phyloP scores from a whole-genome alignment of 2,797 vertebrate species.

The Sylvia borin region DNA sequence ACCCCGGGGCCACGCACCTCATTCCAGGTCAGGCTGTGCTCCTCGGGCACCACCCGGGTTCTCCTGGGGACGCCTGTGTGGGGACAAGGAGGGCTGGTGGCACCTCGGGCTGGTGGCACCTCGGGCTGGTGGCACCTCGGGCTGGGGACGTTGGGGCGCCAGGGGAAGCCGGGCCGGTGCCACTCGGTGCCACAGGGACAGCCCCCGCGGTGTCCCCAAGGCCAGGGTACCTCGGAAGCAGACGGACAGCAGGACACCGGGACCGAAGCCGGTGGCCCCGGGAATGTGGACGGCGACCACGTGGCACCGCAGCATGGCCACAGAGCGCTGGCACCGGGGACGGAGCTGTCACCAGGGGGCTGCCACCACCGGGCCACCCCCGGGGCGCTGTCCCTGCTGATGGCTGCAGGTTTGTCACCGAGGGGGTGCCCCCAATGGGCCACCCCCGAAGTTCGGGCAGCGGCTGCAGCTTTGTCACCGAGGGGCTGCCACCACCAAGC shows the following conservation, averaged over 20 bases:
- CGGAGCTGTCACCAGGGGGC: not conserved
- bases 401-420: not conserved
- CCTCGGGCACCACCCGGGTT: not conserved
- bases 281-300: not conserved
- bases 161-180: no score
- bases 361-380: not conserved
- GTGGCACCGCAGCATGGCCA: slow-evolving; percentile 32
- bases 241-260: not conserved
- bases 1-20: not conserved
- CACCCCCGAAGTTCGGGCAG: no score
- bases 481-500: not conserved
- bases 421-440: not conserved
- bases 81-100: not conserved
- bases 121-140: not conserved
- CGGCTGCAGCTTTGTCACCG: not conserved
- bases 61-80: not conserved
- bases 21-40: not conserved
- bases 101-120: not conserved
- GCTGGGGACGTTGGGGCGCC: not conserved
- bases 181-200: fast-evolving
- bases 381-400: no score
- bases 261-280: not conserved
- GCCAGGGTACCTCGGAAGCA: not conserved
- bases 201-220: fast-evolving
- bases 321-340: not conserved